Conservation (phyloP, 2,888 invertebrate genomes). For the Norana najaformis region DNA sequence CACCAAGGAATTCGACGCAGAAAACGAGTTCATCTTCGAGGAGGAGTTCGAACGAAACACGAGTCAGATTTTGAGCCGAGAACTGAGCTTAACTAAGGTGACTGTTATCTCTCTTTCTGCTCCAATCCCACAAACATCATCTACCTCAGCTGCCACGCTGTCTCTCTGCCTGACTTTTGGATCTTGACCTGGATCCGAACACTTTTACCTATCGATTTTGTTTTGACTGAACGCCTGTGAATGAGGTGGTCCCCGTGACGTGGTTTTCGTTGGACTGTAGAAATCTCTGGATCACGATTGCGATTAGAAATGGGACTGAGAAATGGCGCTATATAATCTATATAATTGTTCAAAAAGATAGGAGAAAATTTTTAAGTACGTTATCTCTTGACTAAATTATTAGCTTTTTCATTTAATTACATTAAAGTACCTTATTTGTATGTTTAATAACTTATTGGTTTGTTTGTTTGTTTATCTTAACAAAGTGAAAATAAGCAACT, state of each 20-base stretch:
- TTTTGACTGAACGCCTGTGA: too few species aligned
- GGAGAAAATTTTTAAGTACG: background rate
- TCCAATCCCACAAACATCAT: too few species aligned
- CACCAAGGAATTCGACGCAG: background rate
- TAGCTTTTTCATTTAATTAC: background rate
- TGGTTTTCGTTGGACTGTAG: too few species aligned
- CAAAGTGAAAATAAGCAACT: background rate
- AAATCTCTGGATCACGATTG: too few species aligned
- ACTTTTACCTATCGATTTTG: too few species aligned
- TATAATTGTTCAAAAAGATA: background rate
- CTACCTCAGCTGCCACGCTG: too few species aligned
- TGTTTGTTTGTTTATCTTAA: background rate
- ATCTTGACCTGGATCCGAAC: too few species aligned
- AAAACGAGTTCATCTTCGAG: constrained; percentile 20
- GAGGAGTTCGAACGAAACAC: constrained; percentile 8
- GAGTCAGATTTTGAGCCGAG: constrained; percentile 8
- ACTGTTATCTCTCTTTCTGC: too few species aligned
- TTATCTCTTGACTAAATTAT: background rate
- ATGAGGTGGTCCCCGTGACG: too few species aligned
- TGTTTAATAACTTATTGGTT: background rate
- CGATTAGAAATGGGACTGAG: background rate
- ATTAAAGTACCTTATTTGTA: background rate
- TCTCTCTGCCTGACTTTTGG: too few species aligned
- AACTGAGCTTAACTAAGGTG: background rate
- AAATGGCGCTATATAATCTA: background rate